These are phyloP conservation scores for Rugalucina vietnamica DNA, from an alignment of 2,888 invertebrate species.

Conservation along the genomic window DNA sequence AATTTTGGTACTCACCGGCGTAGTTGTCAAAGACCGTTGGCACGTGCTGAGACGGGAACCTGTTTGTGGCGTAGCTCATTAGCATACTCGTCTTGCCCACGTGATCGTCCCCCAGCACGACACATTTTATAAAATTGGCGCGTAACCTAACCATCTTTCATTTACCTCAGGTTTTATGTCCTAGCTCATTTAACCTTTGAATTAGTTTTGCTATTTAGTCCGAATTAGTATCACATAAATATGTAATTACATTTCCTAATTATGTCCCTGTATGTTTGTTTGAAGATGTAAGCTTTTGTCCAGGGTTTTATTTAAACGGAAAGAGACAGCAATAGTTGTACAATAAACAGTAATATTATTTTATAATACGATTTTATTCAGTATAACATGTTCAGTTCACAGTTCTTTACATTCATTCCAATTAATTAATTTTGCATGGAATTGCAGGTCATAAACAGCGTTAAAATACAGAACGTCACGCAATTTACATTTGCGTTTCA, in stretches of 20 bases:
- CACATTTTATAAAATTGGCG: slow-evolving; percentile 66
- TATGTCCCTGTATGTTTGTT: background rate
- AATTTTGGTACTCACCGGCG: slow-evolving; percentile 62
- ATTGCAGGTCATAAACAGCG: no score
- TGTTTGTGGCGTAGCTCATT: slow-evolving; percentile 74
- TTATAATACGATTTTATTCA: no score
- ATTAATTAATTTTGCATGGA: background rate
- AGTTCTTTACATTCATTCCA: background rate
- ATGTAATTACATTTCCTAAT: background rate
- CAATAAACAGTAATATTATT: no score
- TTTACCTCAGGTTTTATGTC: background rate
- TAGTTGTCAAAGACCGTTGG: slow-evolving; percentile 75
- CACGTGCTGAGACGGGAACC: slow-evolving; percentile 73
- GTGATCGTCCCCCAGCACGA: slow-evolving; percentile 74
- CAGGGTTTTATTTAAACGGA: no score
- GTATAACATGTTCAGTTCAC: background rate
- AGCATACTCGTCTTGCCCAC: slow-evolving; percentile 77
- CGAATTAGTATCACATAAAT: no score
- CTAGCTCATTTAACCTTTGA: background rate
- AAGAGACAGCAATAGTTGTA: no score
- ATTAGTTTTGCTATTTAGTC: background rate
- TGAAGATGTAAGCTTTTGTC: no score
- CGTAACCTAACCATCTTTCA: slow-evolving; percentile 45
- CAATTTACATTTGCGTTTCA: background rate
- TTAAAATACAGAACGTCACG: background rate